phyloP scores from a whole-genome alignment of 2,888 invertebrate species.

The Pimpla rufipes region DNA sequence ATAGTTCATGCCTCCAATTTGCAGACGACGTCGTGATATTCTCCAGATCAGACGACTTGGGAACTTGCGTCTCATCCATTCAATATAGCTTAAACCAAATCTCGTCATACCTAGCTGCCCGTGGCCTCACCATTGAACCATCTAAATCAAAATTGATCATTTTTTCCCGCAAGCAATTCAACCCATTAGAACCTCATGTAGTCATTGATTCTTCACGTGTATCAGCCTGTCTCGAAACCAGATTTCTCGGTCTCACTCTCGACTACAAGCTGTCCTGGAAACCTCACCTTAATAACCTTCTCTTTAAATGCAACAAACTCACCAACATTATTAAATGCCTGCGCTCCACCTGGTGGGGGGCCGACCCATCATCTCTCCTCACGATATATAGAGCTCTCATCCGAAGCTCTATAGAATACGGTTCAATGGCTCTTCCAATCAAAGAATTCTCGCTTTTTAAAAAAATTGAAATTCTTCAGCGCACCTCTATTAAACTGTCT shows the following conservation, averaged over 20 bases:
- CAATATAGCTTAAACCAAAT: no score
- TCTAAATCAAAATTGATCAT: slow-evolving; percentile 45
- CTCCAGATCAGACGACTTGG: slow-evolving; percentile 1
- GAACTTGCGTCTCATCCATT: background rate
- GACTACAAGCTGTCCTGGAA: no score
- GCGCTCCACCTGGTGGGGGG: slow-evolving; percentile 27
- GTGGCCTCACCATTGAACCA: slow-evolving; percentile 37
- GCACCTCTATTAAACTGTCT: no score
- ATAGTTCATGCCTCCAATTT: background rate
- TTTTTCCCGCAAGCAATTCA: slow-evolving; percentile 25
- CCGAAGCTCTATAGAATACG: no score
- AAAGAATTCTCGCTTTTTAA: background rate
- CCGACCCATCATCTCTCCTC: slow-evolving; percentile 27
- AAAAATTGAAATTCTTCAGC: no score
- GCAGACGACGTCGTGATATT: no score
- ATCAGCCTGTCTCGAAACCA: no score
- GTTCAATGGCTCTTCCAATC: background rate
- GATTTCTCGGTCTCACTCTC: background rate
- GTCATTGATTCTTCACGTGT: no score
- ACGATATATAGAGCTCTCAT: slow-evolving; percentile 29
- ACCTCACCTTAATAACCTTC: no score
- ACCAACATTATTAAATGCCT: background rate
- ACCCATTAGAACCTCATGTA: background rate
- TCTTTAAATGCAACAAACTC: no score
- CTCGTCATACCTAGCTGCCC: background rate